These are phyloP conservation scores for Podargus strigoides DNA, from an alignment of 2,797 vertebrate genomes.

Conservation along the genomic window DNA sequence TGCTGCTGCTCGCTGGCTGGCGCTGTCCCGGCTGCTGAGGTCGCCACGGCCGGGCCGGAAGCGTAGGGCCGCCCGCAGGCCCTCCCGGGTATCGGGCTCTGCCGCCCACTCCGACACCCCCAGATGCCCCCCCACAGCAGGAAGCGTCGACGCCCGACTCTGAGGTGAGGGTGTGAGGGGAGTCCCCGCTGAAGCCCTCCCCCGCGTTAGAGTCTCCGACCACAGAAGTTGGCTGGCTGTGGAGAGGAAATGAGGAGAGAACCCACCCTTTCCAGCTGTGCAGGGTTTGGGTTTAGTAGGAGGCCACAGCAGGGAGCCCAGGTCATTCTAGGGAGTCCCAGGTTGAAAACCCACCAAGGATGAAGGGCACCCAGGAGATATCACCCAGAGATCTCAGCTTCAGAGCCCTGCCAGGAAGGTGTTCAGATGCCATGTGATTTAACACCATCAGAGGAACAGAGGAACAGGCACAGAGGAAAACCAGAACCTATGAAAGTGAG, in stretches of 20 bases:
- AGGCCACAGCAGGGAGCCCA: not conserved
- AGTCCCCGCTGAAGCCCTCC: not conserved
- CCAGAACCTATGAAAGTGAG: not conserved
- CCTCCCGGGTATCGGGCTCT: too few relatives aligned
- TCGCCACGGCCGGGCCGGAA: not conserved
- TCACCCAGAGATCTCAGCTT: not conserved
- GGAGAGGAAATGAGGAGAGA: not conserved
- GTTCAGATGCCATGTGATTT: not conserved
- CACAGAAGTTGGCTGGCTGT: not conserved
- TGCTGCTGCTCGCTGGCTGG: too few relatives aligned
- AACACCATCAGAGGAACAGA: too few relatives aligned
- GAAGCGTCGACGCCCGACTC: not conserved
- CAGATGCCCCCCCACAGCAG: too few relatives aligned
- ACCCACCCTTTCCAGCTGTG: rapidly evolving
- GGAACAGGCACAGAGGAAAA: not conserved
- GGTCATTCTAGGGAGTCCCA: too few relatives aligned
- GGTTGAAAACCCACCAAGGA: not conserved
- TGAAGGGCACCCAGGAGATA: rapidly evolving
- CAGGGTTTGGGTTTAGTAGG: rapidly evolving
- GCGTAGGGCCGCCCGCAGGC: not conserved
- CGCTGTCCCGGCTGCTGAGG: not conserved
- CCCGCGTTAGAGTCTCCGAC: not conserved
- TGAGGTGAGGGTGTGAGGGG: not conserved
- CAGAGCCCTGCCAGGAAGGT: not conserved
- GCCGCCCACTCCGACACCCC: too few relatives aligned